Evolutionary conservation across 2,113 vertebrate species (phyloP), one percentile per base, ranked within the genome.

Genomic region (Hipposideros armiger): DNA sequence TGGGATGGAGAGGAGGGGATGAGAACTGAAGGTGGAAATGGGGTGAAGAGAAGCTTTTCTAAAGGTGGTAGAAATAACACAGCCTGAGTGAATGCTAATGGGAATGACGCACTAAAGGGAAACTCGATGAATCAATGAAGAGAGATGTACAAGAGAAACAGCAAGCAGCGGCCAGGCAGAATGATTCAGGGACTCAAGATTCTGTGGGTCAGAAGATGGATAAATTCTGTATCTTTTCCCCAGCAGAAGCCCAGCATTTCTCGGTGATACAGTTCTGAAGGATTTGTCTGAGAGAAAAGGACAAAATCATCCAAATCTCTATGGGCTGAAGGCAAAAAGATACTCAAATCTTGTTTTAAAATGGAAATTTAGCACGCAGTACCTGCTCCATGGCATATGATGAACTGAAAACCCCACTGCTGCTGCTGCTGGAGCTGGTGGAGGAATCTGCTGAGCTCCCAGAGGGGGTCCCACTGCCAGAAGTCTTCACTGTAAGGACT

Each of bases 341-440:
- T 13, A 42, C 7, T 28, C 58, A 26, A 26, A 47, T 28, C 17
- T 40, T 47, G 36, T 30, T 40, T 52, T 56, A 36, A 62, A 47
- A 4, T 6, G 28, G 50, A 16, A 72, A 36, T 3, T 1, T 16
- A 9, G 26, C 14, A 7, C 52, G 52, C 83, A 20, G 11, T 98
- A 99, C 99, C 99, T 99, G 99, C 96, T 99, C 99, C 99, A 99
- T 99, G 95, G 99, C 99, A 54, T 99, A 99, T 1, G 99, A 99
- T 0, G 99, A 99, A 28, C 99, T 99, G 96, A 99, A 99, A 7
- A 99, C 99, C 40, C 99, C 99, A 4, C 97, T 96, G 97, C 99
- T 98, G 50, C 99, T 99, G 97, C 98, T 98, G 97, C 98, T 98
- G 94, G 99, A 99, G 11, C 99, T 99, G 95, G 99, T 98, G 0